phyloP scores from a whole-genome alignment of 1,140 invertebrate genomes.

The Drosophila ironensis region DNA sequence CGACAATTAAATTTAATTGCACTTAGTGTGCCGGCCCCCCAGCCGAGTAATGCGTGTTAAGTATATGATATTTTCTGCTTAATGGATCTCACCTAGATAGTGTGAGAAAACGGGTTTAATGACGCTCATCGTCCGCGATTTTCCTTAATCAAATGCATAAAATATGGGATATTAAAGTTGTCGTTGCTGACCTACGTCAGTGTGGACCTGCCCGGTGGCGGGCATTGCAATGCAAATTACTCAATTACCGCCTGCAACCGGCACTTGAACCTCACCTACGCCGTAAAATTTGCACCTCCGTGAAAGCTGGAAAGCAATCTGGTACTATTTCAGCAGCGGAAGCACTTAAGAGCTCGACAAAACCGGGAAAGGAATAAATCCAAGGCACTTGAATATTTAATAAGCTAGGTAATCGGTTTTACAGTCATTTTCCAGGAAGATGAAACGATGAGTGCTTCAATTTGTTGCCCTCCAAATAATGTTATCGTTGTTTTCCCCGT shows the following conservation, averaged over 20 bases:
- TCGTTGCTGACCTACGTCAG: constrained; percentile 57
- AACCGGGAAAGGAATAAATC: constrained; percentile 1
- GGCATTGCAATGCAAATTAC: constrained; percentile 14
- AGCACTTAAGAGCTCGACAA: constrained; percentile 27
- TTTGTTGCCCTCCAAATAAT: not conserved
- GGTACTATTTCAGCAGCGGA: constrained; percentile 25
- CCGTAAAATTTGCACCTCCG: not conserved
- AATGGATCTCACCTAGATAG: constrained; percentile 48
- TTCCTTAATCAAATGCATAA: constrained; percentile 64
- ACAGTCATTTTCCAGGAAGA: too few relatives aligned
- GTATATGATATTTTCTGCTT: constrained; percentile 53
- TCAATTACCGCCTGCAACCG: constrained; percentile 2
- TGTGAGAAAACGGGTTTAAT: constrained; percentile 67
- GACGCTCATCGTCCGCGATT: constrained; percentile 49
- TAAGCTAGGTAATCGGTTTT: too few relatives aligned
- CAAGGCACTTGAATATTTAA: too few relatives aligned
- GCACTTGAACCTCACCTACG: constrained; percentile 1
- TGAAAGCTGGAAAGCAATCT: constrained; percentile 8
- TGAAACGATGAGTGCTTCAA: not conserved
- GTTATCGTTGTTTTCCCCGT: not conserved
- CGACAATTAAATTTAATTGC: constrained; percentile 66
- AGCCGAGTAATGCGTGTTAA: constrained; percentile 39
- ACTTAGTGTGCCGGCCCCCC: constrained; percentile 16
- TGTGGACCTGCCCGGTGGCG: constrained; percentile 12
- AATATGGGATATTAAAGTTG: constrained; percentile 56